Percentiles rank a stretch among this genome's conserved stretches.
phyloP scores from a whole-genome alignment of 2,113 vertebrate genomes.

The Lepidothrix coronata region DNA sequence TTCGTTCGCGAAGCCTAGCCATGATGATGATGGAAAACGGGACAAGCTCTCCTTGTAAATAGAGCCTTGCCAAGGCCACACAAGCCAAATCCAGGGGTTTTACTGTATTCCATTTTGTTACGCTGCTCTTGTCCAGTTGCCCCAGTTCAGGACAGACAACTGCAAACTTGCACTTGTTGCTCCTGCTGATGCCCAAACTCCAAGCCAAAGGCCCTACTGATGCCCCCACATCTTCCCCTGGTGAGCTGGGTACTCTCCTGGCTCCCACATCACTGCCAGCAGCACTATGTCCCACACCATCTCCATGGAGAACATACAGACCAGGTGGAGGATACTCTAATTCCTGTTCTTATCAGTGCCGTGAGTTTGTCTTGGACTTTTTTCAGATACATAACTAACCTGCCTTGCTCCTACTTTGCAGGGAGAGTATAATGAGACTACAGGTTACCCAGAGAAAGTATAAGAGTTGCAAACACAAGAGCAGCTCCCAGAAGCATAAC shows the following conservation, averaged over 20 bases:
- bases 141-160: not conserved
- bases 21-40: not conserved
- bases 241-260: not conserved
- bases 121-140: not conserved
- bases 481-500: not conserved
- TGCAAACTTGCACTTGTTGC: not conserved
- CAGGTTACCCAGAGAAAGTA: not conserved
- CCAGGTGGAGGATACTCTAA: not conserved
- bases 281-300: not conserved
- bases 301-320: not conserved
- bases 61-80: not conserved
- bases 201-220: not conserved
- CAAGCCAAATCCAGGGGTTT: not conserved
- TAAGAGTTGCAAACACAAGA: not conserved
- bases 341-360: not conserved
- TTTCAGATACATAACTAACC: not conserved
- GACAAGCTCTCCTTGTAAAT: not conserved
- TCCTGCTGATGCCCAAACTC: not conserved
- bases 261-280: rapidly evolving
- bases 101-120: not conserved
- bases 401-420: not conserved
- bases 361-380: not conserved
- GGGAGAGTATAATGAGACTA: not conserved
- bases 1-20: too few relatives aligned
- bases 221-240: not conserved